Evolutionary conservation across 53 echinoderm and acorn worm genomes (phyloP), one percentile per base, ranked within the genome.

Genomic region (Arbacia lixula): DNA sequence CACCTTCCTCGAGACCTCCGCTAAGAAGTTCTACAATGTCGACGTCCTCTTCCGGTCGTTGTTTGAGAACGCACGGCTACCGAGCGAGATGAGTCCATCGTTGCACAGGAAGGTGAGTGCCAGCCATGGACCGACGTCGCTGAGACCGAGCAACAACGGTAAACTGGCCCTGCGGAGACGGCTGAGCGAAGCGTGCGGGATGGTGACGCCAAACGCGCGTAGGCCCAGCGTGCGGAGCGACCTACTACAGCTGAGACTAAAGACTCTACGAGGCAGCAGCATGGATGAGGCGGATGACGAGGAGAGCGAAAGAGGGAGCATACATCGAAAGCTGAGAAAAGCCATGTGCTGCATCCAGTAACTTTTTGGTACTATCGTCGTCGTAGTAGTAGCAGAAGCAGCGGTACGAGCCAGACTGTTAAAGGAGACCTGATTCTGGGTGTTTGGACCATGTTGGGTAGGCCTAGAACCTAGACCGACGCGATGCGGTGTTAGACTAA

Each of bases 301-400:
- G 17, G 87, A 74, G 20, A 64, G 83, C 12, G 92, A 92, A 35
- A 24, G 69, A 34, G 69, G 84, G 6, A 75, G 76, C 2, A 85
- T 89, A 20, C 89, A 89, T 42, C 55, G 81, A 36, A 91, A 91
- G 57, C 72, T 96, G 69, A 85, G 86, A 39, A 96, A 93, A 66
- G 86, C 94, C 36, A 93, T 90, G 64, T 96, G 96, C 77, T 96
- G 96, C 62, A 93, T 96, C 37, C 92, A 92, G 84, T 95, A n/a
- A n/a, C n/a, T n/a, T n/a, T n/a, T n/a, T n/a, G n/a, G n/a, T n/a
- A n/a, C n/a, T n/a, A n/a, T n/a, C n/a, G n/a, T n/a, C n/a, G n/a
- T n/a, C n/a, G n/a, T n/a, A 83, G 88, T 24, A 19, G 30, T 17
- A 29, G 14, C 69, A 42, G 0, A 19, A 43, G 5, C 32, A 31